Evolutionary conservation across 2,888 invertebrate species (phyloP).

Genomic region (Nemoura dubitans): DNA sequence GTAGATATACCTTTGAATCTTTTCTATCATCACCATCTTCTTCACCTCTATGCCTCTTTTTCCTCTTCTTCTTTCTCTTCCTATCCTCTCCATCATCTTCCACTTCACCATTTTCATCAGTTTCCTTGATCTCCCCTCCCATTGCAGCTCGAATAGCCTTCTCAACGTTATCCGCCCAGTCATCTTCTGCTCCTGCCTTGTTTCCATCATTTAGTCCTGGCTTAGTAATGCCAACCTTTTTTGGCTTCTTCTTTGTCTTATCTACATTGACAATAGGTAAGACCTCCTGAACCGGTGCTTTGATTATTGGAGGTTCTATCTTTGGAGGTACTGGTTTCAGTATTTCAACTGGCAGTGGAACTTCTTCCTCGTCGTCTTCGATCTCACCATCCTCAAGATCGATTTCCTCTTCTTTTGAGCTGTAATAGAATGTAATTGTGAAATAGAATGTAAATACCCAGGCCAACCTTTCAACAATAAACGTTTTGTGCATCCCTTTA

Average conservation of each 20-base stretch:
- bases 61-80: constrained; percentile 67
- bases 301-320: constrained; percentile 36
- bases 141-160: constrained; percentile 80
- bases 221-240: not conserved
- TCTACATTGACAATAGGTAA: not conserved
- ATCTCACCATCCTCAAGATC: constrained; percentile 50
- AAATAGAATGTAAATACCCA: too few relatives aligned
- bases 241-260: not conserved
- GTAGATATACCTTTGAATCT: constrained; percentile 50
- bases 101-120: constrained; percentile 38
- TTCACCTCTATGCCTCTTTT: constrained; percentile 54
- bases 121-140: constrained; percentile 51
- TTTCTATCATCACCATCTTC: constrained; percentile 60
- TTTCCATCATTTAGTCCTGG: not conserved
- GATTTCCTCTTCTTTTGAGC: constrained; percentile 40
- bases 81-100: constrained; percentile 62
- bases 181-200: constrained; percentile 64
- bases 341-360: not conserved
- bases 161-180: constrained; percentile 82
- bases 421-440: not conserved
- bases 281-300: constrained; percentile 24
- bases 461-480: too few relatives aligned
- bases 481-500: too few relatives aligned
- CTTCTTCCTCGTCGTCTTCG: constrained; percentile 49
- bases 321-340: constrained; percentile 32